phyloP scores from a whole-genome alignment of 1,140 invertebrate species.

The Epicauta chinensis region DNA sequence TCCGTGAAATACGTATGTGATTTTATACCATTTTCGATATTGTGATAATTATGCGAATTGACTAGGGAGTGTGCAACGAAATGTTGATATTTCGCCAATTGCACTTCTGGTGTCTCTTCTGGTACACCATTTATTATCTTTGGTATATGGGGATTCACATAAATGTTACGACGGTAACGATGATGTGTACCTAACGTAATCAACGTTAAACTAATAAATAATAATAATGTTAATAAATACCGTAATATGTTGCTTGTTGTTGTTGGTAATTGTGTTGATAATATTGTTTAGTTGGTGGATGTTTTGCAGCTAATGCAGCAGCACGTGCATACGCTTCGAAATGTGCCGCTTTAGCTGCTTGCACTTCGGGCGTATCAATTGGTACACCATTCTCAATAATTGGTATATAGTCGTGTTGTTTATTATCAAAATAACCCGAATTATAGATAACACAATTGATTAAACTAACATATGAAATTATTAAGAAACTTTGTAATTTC shows the following conservation, averaged over 20 bases:
- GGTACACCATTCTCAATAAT: constrained; percentile 44
- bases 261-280: constrained; percentile 1
- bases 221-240: neutral
- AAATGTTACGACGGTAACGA: neutral
- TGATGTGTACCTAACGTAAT: neutral
- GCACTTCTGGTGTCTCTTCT: constrained; percentile 15
- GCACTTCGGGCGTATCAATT: constrained; percentile 55
- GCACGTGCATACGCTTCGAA: constrained; percentile 52
- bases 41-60: neutral
- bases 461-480: no score
- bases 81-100: constrained; percentile 9
- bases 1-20: neutral
- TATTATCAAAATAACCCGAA: constrained; percentile 4
- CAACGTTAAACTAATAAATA: neutral
- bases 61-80: constrained; percentile 7
- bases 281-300: neutral
- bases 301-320: constrained; percentile 8
- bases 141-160: constrained; percentile 26
- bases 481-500: neutral
- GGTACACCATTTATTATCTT: constrained; percentile 42
- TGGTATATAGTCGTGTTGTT: constrained; percentile 8
- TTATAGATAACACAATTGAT: neutral
- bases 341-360: constrained; percentile 53
- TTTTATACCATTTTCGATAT: constrained; percentile 4
- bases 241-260: neutral